Evolutionary conservation across 2,797 vertebrate genomes (phyloP).

Genomic region (Intellagama lesueurii): DNA sequence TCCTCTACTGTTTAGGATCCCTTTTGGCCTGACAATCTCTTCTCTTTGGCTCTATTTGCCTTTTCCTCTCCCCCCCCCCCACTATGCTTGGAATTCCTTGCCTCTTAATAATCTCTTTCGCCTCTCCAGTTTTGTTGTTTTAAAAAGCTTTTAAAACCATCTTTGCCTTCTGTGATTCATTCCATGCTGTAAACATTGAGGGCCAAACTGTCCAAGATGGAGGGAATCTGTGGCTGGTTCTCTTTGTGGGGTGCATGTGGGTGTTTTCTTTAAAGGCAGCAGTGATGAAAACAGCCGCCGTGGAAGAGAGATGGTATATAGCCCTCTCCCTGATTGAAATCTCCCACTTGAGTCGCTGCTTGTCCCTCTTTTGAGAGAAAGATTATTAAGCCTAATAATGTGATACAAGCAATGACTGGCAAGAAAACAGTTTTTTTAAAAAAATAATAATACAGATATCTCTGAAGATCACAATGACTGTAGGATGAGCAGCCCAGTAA

Average conservation of each 20-base stretch:
- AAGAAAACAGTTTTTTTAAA: too few relatives aligned
- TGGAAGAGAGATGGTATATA: not conserved
- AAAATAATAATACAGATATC: not conserved
- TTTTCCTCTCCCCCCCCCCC: not conserved
- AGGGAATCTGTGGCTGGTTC: not conserved
- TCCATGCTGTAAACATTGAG: not conserved
- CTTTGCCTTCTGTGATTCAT: not conserved
- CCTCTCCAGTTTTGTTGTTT: not conserved
- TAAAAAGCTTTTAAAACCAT: not conserved
- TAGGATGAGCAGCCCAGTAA: not conserved
- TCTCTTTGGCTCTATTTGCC: not conserved
- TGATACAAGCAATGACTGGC: not conserved
- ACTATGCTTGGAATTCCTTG: not conserved
- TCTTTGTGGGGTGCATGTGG: not conserved
- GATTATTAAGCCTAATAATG: not conserved
- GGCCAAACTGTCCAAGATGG: not conserved
- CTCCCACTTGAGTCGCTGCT: not conserved
- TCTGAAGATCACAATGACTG: not conserved
- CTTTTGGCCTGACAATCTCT: not conserved
- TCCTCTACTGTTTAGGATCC: not conserved
- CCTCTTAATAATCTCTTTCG: not conserved
- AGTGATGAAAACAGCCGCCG: not conserved
- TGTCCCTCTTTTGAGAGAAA: not conserved
- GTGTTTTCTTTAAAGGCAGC: not conserved
- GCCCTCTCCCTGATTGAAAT: not conserved